These are phyloP conservation scores for Scaptomyza flava DNA, from an alignment of 2,888 invertebrate genomes.

Conservation along the genomic window DNA sequence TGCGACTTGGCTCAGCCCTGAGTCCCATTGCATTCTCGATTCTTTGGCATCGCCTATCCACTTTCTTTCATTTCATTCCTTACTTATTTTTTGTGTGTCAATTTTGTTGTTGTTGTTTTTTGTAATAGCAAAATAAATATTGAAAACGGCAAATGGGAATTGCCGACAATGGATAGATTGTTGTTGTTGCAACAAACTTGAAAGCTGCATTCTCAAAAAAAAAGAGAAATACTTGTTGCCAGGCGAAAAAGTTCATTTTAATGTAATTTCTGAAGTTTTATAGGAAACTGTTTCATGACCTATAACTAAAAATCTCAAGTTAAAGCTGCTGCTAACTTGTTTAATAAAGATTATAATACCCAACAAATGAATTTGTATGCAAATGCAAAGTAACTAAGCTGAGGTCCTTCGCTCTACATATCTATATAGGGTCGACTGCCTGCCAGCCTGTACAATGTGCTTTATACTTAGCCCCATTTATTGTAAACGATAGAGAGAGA, in stretches of 20 bases:
- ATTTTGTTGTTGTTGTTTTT: constrained; percentile 12
- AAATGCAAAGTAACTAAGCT: constrained; percentile 69
- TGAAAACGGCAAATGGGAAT: constrained; percentile 76
- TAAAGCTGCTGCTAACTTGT: constrained; percentile 28
- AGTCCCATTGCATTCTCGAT: constrained; percentile 48
- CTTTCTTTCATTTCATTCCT: constrained; percentile 2
- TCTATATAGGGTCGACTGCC: constrained; percentile 1
- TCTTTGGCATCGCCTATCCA: constrained; percentile 31
- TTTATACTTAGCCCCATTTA: constrained; percentile 70
- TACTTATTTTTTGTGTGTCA: not conserved
- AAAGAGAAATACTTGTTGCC: not conserved
- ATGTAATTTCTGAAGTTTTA: not conserved
- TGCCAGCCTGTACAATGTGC: constrained; percentile 46
- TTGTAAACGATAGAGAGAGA: constrained; percentile 66
- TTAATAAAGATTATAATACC: constrained; percentile 68
- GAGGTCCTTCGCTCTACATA: constrained; percentile 13
- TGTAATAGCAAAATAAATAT: constrained; percentile 72
- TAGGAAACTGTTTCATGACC: not conserved
- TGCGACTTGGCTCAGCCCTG: constrained; percentile 12
- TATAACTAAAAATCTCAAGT: not conserved
- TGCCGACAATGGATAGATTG: constrained; percentile 62
- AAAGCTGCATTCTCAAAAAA: not conserved
- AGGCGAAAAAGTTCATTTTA: not conserved
- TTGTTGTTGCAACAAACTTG: constrained; percentile 12
- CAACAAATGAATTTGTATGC: constrained; percentile 62